Evolutionary conservation across 2,888 invertebrate species (phyloP), one percentile per base, ranked within the genome.

Genomic region (Willowsia nigromaculata): DNA sequence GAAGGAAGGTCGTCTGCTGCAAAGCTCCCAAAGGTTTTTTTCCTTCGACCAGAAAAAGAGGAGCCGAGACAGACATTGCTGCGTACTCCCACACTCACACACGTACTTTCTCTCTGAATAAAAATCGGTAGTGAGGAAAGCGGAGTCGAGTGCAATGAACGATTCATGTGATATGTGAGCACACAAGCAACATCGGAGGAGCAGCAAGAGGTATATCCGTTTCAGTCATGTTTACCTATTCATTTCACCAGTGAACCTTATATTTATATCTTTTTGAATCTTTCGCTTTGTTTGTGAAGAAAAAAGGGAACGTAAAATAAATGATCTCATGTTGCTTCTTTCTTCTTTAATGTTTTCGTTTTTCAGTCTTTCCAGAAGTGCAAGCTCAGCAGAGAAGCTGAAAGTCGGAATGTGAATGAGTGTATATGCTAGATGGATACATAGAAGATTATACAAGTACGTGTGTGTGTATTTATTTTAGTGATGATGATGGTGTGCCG

Each of bases 101-200:
- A 37, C 50, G 22, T 5, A 59, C 59, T 11, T 22, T 59, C 22
- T 22, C 59, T 59, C 71, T 25, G 59, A 9, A 11, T 0, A 13
- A 2, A 27, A 27, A n/a, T 7, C 15, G 13, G 30, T n/a, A 25
- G 25, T n/a, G 15, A 27, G 59, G 25, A 53, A 13, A 78, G 56
- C 1, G 27, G 43, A 47, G 59, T n/a, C n/a, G n/a, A 56, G 80
- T 78, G 78, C 80, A 59, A 59, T 80, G 80, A 80, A 80, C 80
- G 59, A 37, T 80, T 56, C 80, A 80, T 80, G 80, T 37, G 33
- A 33, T 65, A 33, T 65, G 33, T 65, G 33, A n/a, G n/a, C n/a
- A n/a, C n/a, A n/a, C n/a, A n/a, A n/a, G n/a, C n/a, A n/a, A n/a
- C n/a, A n/a, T n/a, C 27, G n/a, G 27, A 59, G 59, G 27, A 59